These are phyloP conservation scores for Muschampia plurimacula DNA, from an alignment of 2,888 invertebrate genomes.

Conservation along the genomic window DNA sequence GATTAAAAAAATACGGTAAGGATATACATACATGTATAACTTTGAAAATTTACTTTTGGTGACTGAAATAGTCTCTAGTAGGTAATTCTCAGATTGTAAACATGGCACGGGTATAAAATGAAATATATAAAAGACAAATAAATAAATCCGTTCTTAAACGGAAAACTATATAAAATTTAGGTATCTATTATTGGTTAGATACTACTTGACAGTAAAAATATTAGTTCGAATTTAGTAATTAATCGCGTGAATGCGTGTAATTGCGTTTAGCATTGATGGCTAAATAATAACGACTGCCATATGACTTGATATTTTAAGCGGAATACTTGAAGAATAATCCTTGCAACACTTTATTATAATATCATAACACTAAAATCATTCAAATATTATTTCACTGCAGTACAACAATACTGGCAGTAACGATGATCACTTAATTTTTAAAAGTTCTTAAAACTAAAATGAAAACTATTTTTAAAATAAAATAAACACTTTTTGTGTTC, in stretches of 20 bases:
- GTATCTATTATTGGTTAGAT: too few species aligned
- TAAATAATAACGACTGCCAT: not conserved
- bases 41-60: too few species aligned
- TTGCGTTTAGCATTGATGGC: not conserved
- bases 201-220: not conserved
- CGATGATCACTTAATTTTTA: not conserved
- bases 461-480: too few species aligned
- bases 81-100: too few species aligned
- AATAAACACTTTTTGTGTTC: not conserved
- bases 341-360: not conserved
- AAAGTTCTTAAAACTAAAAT: not conserved
- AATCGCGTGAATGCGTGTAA: constrained; percentile 34
- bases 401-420: not conserved
- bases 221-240: constrained; percentile 16
- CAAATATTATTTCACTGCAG: not conserved
- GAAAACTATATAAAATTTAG: too few species aligned
- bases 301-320: constrained; percentile 21
- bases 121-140: too few species aligned
- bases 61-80: too few species aligned
- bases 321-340: constrained; percentile 14
- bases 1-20: too few species aligned
- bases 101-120: too few species aligned
- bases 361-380: not conserved
- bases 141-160: too few species aligned
- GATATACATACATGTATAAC: too few species aligned